Evolutionary conservation across 2,113 vertebrate species (phyloP), one percentile per base, ranked within the genome.

Genomic region (Macquaria ambigua): DNA sequence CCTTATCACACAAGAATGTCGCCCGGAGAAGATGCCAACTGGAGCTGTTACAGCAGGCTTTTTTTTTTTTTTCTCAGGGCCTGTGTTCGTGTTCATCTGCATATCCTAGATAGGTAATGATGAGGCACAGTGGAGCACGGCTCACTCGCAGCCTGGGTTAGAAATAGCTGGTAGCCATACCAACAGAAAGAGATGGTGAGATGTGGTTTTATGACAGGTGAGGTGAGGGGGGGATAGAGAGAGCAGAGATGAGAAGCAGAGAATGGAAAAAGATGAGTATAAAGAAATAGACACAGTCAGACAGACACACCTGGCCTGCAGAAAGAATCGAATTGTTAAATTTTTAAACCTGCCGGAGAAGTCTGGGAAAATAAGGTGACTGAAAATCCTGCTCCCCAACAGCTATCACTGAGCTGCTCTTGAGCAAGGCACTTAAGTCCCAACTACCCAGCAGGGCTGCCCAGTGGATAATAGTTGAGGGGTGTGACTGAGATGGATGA

Each of bases 81-180:
- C 31, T 55, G 31, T 58, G 31, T 82, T 77, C 6, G n/a, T 62
- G 11, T 71, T 37, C 43, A 80, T 91, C 63, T 92, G 84, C 87
- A 83, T 82, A 83, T 77, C 63, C 48, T 18, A 69, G 83, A 89
- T 85, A 87, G 73, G 76, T 68, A 55, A 75, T 78, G 81, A 83
- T 56, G 83, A 90, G 69, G n/a, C 64, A 70, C 77, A 82, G 72
- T 28, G 77, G 73, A 85, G 75, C 74, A 68, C 3, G 39, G 70
- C 64, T 77, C 41, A 37, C 46, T 79, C 48, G 61, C 56, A 80
- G 68, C 16, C 61, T 69, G 28, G 14, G 37, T 90, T 71, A 63
- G 75, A 82, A 83, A 87, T 78, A 86, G 77, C 78, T 79, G 74
- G 74, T 85, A 73, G 63, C 62, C 79, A 87, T 79, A 79, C 25